Evolutionary conservation across 2,888 invertebrate genomes (phyloP).

Genomic region (Cantharis rustica): DNA sequence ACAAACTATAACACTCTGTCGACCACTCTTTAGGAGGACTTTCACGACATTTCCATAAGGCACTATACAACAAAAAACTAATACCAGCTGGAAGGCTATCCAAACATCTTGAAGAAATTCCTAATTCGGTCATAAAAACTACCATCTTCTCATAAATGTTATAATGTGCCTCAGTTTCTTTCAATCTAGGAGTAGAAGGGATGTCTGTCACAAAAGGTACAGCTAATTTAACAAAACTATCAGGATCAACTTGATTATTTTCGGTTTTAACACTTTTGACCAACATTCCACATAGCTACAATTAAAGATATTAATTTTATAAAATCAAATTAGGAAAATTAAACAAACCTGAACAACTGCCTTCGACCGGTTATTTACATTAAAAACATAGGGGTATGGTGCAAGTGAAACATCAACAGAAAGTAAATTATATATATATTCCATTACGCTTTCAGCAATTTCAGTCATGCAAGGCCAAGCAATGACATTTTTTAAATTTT

Average conservation of each 20-base stretch:
- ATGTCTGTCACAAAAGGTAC: slow-evolving; percentile 41
- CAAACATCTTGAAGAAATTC: slow-evolving; percentile 69
- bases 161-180: slow-evolving; percentile 33
- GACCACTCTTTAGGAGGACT: slow-evolving; percentile 77
- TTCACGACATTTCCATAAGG: slow-evolving; percentile 71
- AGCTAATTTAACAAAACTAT: slow-evolving; percentile 39
- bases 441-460: slow-evolving; percentile 73
- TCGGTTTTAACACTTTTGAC: slow-evolving; percentile 32
- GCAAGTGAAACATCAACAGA: slow-evolving; percentile 57
- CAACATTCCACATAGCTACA: slow-evolving; percentile 43
- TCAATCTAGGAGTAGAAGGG: slow-evolving; percentile 37
- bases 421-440: slow-evolving; percentile 71
- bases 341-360: slow-evolving; percentile 72
- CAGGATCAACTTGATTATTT: slow-evolving; percentile 33
- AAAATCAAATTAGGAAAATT: background rate
- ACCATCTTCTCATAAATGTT: slow-evolving; percentile 57
- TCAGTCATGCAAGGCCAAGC: slow-evolving; percentile 65
- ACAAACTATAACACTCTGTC: slow-evolving; percentile 69
- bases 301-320: slow-evolving; percentile 10
- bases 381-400: slow-evolving; percentile 73
- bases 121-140: slow-evolving; percentile 61
- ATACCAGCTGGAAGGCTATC: slow-evolving; percentile 74
- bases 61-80: slow-evolving; percentile 69
- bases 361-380: slow-evolving; percentile 73
- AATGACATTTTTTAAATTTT: slow-evolving; percentile 61